Evolutionary conservation across 1,140 invertebrate species (phyloP), one percentile per base, ranked within the genome.

Genomic region (Zaprionus vittiger): DNA sequence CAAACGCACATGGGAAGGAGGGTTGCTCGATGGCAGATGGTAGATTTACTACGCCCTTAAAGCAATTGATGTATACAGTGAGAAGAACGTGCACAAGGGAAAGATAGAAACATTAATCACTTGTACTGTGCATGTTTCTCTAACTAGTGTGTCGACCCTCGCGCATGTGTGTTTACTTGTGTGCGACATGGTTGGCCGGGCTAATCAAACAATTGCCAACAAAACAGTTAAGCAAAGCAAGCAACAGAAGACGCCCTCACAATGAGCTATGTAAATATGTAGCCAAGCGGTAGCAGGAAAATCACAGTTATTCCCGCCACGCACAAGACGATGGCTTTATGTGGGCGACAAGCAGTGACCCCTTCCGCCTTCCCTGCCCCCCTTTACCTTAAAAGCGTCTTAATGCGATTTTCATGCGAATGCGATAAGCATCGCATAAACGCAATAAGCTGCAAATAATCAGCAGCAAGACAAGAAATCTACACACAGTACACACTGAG

Each of bases 381-480:
- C 20, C 12, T 24, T 52, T 20, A 20, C 9, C 47, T 11, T 15
- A 49, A 63, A 73, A 78, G 55, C 55, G 44, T 75, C 71, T 71
- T 87, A 87, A 84, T 77, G 84, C 85, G 78, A 89, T 89, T 89
- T 84, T 81, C 75, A 76, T 79, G 84, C 74, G 84, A 89, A 79
- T 79, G 84, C 74, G 84, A 87, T 89, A 89, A 87, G 74, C 84
- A 64, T 80, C 73, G 81, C 83, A 87, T 87, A 83, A 87, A 71
- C 70, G 83, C 83, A 80, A 78, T 86, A 87, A 87, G 81, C 84
- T 73, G 80, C 78, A 87, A 84, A 84, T 87, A 87, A 87, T 89
- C 81, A 84, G 84, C 72, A 68, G 62, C 44, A 80, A 79, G 82
- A 85, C 82, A 84, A 82, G 70, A 80, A 81, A 73, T 73, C 70